These are phyloP conservation scores for Eledona agricola DNA, from an alignment of 2,888 invertebrate genomes.

Conservation along the genomic window DNA sequence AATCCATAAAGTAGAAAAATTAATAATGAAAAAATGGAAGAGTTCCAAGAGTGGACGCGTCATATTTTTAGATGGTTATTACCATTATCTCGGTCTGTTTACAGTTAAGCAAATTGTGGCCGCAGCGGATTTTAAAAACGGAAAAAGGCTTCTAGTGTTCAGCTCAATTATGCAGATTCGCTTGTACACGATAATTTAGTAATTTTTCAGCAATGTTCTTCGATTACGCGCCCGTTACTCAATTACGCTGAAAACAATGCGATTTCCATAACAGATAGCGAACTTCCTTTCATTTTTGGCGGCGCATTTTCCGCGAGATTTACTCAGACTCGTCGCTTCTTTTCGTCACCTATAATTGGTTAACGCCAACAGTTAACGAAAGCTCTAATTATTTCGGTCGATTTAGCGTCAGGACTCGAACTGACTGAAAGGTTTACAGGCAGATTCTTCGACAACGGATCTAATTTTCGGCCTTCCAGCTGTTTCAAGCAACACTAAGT, in stretches of 20 bases:
- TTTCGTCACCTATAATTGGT: slow-evolving; percentile 51
- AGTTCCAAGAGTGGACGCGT: slow-evolving; percentile 38
- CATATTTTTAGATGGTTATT: slow-evolving; percentile 46
- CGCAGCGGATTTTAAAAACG: slow-evolving; percentile 9
- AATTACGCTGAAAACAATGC: slow-evolving; percentile 45
- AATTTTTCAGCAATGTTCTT: slow-evolving; percentile 4
- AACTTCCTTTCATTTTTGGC: slow-evolving; percentile 12
- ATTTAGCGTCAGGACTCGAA: slow-evolving; percentile 47
- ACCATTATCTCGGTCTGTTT: slow-evolving; percentile 42
- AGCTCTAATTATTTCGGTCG: slow-evolving; percentile 50
- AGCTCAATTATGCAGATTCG: slow-evolving; percentile 35
- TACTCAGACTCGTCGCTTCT: slow-evolving; percentile 37
- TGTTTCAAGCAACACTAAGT: slow-evolving; percentile 50
- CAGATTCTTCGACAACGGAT: slow-evolving; percentile 38
- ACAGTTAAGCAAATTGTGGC: slow-evolving; percentile 38
- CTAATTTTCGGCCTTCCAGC: too few species aligned
- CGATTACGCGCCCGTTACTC: slow-evolving; percentile 40
- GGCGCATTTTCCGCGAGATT: slow-evolving; percentile 45
- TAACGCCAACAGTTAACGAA: slow-evolving; percentile 44
- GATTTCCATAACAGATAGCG: slow-evolving; percentile 43
- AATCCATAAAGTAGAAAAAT: slow-evolving; percentile 47
- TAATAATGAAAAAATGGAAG: slow-evolving; percentile 45
- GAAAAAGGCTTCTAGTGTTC: too few species aligned
- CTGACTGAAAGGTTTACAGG: slow-evolving; percentile 37
- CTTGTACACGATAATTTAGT: slow-evolving; percentile 33